These are phyloP conservation scores for Sebastolobus altivelis DNA, from an alignment of 2,797 vertebrate species.

Conservation along the genomic window DNA sequence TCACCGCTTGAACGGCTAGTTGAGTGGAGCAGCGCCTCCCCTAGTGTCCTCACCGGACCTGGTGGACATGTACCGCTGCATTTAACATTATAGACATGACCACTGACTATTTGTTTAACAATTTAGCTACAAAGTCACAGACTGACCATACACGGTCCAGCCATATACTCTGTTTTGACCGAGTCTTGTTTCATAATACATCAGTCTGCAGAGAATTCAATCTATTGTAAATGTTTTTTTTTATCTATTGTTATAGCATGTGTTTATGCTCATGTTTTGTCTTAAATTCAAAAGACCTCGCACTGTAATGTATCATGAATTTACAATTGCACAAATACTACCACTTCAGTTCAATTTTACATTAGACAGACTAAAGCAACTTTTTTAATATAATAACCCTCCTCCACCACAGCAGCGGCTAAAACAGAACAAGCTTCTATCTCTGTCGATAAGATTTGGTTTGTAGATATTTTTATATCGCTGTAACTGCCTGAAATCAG, in stretches of 20 bases:
- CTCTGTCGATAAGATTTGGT: constrained; percentile 65
- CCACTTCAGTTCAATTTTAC: constrained; percentile 21
- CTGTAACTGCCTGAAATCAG: constrained; percentile 56
- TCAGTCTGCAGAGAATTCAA: not conserved
- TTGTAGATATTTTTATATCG: constrained; percentile 70
- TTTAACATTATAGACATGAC: too few relatives aligned
- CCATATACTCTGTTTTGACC: too few relatives aligned
- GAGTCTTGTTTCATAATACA: not conserved
- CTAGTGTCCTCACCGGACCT: too few relatives aligned
- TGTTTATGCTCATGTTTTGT: not conserved
- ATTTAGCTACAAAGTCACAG: too few relatives aligned
- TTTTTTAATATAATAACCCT: constrained; percentile 47
- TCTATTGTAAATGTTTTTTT: too few relatives aligned
- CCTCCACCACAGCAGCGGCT: constrained; percentile 37
- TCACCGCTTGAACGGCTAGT: too few relatives aligned
- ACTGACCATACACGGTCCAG: too few relatives aligned
- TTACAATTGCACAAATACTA: not conserved
- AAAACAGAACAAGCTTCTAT: constrained; percentile 52
- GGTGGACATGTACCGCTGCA: too few relatives aligned
- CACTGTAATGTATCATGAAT: not conserved
- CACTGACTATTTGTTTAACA: too few relatives aligned
- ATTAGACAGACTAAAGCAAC: constrained; percentile 20
- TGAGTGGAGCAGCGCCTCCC: too few relatives aligned
- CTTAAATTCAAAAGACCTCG: not conserved
- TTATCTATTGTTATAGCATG: not conserved